These are phyloP conservation scores for Tolmerus cingulatus DNA, from an alignment of 2,888 invertebrate species.

Conservation along the genomic window DNA sequence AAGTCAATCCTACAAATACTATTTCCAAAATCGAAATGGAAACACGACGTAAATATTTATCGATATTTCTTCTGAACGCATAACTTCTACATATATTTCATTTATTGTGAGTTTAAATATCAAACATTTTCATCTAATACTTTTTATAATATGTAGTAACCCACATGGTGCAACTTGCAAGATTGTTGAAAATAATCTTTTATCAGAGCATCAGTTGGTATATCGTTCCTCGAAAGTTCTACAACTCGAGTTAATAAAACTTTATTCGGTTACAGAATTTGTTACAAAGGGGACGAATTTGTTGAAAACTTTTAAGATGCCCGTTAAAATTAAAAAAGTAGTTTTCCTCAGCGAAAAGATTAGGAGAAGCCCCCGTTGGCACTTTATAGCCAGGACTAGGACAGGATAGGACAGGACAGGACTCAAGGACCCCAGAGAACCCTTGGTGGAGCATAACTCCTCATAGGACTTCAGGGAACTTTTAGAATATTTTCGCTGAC, in stretches of 20 bases:
- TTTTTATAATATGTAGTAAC: too few relatives aligned
- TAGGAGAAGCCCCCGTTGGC: background rate
- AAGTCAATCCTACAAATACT: too few relatives aligned
- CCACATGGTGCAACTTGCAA: background rate
- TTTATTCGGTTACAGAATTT: background rate
- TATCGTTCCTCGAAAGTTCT: background rate
- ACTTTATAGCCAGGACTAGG: background rate
- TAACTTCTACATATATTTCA: too few relatives aligned
- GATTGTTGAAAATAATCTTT: background rate
- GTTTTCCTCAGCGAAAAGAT: background rate
- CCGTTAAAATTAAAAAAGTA: background rate
- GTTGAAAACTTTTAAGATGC: background rate
- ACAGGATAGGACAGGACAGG: background rate
- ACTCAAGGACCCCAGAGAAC: background rate
- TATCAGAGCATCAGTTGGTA: background rate
- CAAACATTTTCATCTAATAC: too few relatives aligned
- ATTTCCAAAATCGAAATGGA: too few relatives aligned
- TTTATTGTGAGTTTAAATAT: too few relatives aligned
- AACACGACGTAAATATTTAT: too few relatives aligned
- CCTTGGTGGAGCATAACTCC: background rate
- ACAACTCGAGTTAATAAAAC: background rate
- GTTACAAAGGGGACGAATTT: background rate
- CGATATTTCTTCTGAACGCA: too few relatives aligned
- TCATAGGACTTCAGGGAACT: background rate
- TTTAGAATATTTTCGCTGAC: background rate